Evolutionary conservation across 2,797 vertebrate genomes (phyloP).

Genomic region (Helarctos malayanus): DNA sequence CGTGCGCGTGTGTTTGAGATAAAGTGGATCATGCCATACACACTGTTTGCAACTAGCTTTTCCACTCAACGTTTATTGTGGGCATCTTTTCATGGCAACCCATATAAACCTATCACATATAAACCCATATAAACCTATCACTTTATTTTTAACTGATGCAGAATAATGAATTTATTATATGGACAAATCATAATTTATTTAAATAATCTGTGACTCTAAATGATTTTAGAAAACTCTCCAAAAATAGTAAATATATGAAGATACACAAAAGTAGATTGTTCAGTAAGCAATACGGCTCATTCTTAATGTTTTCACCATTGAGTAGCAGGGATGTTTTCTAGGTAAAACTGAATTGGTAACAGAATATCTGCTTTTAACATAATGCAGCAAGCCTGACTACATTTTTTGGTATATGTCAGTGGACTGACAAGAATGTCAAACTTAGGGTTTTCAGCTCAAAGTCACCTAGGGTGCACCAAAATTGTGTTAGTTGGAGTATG

Average conservation of each 20-base stretch:
- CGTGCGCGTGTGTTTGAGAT: not conserved
- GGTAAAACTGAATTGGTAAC: not conserved
- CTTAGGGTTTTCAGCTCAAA: constrained; percentile 30
- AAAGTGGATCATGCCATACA: not conserved
- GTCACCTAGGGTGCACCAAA: not conserved
- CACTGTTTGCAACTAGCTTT: not conserved
- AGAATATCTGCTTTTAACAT: constrained; percentile 38
- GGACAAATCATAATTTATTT: not conserved
- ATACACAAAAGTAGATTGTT: not conserved
- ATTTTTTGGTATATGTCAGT: constrained; percentile 46
- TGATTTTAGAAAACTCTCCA: not conserved
- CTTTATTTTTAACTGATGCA: not conserved
- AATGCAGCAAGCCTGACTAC: not conserved
- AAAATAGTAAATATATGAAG: not conserved
- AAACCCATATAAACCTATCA: not conserved
- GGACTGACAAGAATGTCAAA: constrained; percentile 64
- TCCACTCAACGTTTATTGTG: not conserved
- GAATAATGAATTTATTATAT: not conserved
- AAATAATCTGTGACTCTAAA: not conserved
- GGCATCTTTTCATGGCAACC: not conserved
- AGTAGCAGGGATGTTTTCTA: not conserved
- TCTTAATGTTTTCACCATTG: not conserved
- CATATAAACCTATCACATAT: not conserved
- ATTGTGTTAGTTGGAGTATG: not conserved
- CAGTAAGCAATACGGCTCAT: not conserved